Evolutionary conservation across 1,140 invertebrate species (phyloP), one percentile per base, ranked within the genome.

Genomic region (Sipha flava): DNA sequence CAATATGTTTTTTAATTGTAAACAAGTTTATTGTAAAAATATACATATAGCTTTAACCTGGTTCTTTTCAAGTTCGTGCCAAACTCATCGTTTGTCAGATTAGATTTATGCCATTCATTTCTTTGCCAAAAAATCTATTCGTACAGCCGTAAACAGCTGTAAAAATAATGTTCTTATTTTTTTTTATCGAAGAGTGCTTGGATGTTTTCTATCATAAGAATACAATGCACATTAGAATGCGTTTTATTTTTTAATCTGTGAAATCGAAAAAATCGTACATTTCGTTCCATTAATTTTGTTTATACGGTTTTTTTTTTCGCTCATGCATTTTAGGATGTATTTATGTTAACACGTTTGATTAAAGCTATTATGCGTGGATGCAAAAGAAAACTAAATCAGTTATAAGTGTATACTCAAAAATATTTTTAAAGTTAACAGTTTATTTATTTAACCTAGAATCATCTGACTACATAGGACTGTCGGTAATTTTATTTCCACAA

Each of bases 91-190:
- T 66, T 66, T 66, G 64, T 66, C 64, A 43, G 37, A 43, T 66
- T 66, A 66, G 21, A 66, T 66, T 66, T 66, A 66, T 66, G 64
- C 26, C 64, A 23, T 43, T 16, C 64, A 18, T 43, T 43, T 6
- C 37, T 23, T 43, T 66, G 64, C 64, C 64, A 66, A 66, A 43
- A 66, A 43, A 43, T 23, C 21, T n/a, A 43, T 66, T 66, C 34
- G 34, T 43, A 66, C 37, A 40, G 12, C 64, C 21, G 64, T 43
- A 66, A 66, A 66, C 64, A 66, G 64, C 64, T 66, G 64, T 66
- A 66, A 66, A 43, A 66, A 66, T 66, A 66, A 66, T 66, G 37
- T 66, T 66, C 64, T 66, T 66, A 43, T 66, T 66, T 66, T 66
- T 66, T 66, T 66, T 66, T 66, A 66, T 16, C 23, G 14, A 23